These are phyloP conservation scores for Palythoa grandis DNA, from an alignment of 92 coral and sea anemone genomes.

Conservation along the genomic window DNA sequence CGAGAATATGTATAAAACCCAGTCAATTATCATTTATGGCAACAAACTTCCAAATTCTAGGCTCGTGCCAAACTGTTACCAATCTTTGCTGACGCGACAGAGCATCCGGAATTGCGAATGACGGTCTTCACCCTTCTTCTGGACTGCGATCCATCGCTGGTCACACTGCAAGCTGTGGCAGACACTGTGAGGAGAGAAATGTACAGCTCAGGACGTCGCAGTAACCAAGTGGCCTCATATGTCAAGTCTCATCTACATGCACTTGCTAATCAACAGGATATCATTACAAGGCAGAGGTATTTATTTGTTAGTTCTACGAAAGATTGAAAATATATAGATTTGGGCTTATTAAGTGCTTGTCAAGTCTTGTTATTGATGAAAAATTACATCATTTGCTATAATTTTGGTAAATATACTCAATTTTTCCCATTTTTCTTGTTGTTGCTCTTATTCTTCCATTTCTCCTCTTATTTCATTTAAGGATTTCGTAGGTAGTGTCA, in stretches of 20 bases:
- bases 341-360: no score
- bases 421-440: no score
- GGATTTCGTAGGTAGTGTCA: no score
- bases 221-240: constrained; percentile 88
- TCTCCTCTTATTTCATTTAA: no score
- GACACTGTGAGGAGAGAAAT: constrained; percentile 71
- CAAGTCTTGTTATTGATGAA: no score
- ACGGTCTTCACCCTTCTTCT: constrained; percentile 71
- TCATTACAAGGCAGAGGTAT: constrained; percentile 66
- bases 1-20: no score
- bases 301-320: no score
- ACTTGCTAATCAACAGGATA: constrained; percentile 65
- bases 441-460: no score
- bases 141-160: constrained; percentile 63
- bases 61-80: constrained; percentile 51
- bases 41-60: constrained; percentile 18
- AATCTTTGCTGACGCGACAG: constrained; percentile 63
- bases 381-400: no score
- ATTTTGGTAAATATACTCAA: no score
- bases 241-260: constrained; percentile 75
- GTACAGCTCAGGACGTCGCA: constrained; percentile 63
- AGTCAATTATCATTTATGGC: no score
- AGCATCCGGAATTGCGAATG: constrained; percentile 88
- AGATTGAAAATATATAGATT: no score
- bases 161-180: constrained; percentile 77